A percentile compares a stretch with the other conserved stretches of the same genome.
Evolutionary conservation across 2,797 vertebrate genomes (phyloP).

Genomic region (Myiotriccus ornatus): DNA sequence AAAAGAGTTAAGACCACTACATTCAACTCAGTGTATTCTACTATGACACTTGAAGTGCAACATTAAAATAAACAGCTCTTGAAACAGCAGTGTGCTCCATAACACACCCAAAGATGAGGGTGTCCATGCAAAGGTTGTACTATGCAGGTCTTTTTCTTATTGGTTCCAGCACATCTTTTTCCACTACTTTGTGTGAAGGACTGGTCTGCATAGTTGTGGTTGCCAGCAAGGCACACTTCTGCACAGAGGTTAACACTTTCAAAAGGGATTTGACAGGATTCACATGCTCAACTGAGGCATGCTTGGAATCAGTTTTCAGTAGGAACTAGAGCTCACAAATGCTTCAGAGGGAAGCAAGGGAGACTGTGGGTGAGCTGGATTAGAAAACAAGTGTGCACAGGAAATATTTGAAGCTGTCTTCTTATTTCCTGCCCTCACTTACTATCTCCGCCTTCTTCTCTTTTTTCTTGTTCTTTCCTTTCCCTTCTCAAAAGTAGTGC

Average conservation of each 20-base stretch:
- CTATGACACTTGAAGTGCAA: background rate
- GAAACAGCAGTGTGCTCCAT: background rate
- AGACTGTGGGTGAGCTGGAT: background rate
- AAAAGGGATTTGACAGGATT: background rate
- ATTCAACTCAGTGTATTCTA: background rate
- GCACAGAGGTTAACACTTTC: background rate
- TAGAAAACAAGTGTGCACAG: background rate
- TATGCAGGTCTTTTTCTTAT: rapidly evolving
- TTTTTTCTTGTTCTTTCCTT: background rate
- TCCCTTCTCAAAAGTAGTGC: background rate
- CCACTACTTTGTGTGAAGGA: background rate
- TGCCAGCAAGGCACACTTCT: background rate
- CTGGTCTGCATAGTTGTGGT: background rate
- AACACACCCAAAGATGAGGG: background rate
- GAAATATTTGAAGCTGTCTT: background rate
- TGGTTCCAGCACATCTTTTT: background rate
- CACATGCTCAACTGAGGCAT: background rate
- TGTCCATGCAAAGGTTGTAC: background rate
- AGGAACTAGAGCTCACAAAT: background rate
- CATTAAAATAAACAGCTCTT: background rate
- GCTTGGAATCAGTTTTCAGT: background rate
- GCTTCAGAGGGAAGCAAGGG: background rate
- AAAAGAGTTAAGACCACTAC: background rate
- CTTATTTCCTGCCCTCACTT: background rate
- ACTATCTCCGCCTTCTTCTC: background rate